Evolutionary conservation across 1,140 invertebrate genomes (phyloP).

Genomic region (Procambarus clarkii): DNA sequence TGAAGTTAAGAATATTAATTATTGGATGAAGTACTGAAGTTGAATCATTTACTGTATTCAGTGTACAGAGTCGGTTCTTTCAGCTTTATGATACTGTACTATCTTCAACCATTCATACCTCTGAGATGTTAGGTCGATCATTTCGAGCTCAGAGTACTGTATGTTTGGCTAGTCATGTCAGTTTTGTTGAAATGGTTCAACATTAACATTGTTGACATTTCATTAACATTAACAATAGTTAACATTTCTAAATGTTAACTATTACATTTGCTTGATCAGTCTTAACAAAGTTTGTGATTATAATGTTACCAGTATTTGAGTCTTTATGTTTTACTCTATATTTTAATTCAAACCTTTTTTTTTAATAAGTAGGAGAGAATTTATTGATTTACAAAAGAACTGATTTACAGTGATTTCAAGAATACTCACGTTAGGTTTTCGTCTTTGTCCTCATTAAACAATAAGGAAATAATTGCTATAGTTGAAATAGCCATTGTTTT

Average conservation of each 20-base stretch:
- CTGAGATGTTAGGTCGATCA: slow-evolving; percentile 1
- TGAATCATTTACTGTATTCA: not conserved
- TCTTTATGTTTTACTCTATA: not conserved
- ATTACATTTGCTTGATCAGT: not conserved
- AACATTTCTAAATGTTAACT: not conserved
- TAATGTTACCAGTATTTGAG: not conserved
- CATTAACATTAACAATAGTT: too few relatives aligned
- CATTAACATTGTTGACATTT: too few relatives aligned
- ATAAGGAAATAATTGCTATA: slow-evolving; percentile 41
- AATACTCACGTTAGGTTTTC: slow-evolving; percentile 48
- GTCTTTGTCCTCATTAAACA: slow-evolving; percentile 30
- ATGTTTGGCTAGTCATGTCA: slow-evolving; percentile 8
- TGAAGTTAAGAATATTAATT: not conserved
- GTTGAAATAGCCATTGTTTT: not conserved
- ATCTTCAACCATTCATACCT: not conserved
- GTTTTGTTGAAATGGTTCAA: not conserved
- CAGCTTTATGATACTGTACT: not conserved
- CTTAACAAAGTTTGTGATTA: not conserved
- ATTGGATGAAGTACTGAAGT: not conserved
- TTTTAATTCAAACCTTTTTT: not conserved
- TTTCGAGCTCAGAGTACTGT: not conserved
- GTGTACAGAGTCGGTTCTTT: not conserved
- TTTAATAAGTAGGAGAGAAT: not conserved
- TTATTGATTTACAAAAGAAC: not conserved
- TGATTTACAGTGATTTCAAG: slow-evolving; percentile 31